Conservation (phyloP, 2,113 vertebrate genomes). For the Rafetus swinhoei region DNA sequence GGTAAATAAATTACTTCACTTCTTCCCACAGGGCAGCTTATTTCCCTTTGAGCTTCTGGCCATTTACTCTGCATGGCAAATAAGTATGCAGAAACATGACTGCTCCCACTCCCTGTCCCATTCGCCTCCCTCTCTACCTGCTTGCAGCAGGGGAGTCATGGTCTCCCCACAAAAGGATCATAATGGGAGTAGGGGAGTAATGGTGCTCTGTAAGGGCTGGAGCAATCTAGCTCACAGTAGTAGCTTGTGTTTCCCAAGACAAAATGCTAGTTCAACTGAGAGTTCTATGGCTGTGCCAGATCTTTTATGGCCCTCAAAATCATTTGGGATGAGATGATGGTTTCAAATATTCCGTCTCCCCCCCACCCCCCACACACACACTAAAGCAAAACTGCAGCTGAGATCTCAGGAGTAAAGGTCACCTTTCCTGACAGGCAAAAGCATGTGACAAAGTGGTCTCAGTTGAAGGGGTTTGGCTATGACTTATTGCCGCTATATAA, state of each 20-base stretch:
- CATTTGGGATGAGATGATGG: background rate
- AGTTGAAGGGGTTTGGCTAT: background rate
- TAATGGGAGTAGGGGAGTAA: background rate
- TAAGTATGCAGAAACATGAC: background rate
- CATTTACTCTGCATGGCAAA: background rate
- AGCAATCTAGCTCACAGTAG: background rate
- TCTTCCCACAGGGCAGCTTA: background rate
- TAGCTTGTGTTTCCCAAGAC: background rate
- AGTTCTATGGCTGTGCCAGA: no score
- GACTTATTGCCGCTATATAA: background rate
- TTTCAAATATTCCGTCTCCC: background rate
- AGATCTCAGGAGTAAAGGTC: background rate
- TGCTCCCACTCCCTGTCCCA: background rate
- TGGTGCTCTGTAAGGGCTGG: background rate
- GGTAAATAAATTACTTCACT: background rate
- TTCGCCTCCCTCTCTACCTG: background rate
- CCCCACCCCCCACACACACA: no score
- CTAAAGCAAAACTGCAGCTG: background rate
- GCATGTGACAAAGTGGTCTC: background rate
- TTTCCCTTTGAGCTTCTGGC: background rate
- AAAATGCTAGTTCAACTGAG: background rate
- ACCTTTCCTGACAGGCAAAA: rapidly evolving
- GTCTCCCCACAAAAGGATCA: background rate
- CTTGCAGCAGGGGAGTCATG: background rate
- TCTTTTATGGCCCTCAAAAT: background rate